phyloP scores from a whole-genome alignment of 2,113 vertebrate species.

The Boulengeromyrus knoepffleri region DNA sequence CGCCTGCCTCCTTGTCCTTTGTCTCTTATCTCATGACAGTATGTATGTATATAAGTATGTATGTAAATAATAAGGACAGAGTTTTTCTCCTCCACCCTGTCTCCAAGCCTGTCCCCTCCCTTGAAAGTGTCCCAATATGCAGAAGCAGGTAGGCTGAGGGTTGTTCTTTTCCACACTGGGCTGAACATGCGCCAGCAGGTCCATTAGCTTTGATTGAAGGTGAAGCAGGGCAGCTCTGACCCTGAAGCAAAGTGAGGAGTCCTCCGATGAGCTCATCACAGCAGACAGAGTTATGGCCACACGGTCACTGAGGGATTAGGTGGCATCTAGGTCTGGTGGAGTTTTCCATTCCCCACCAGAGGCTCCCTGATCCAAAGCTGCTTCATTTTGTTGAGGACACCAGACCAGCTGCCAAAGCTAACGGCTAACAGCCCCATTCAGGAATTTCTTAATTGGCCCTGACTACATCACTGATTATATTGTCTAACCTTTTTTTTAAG shows the following conservation, averaged over 20 bases:
- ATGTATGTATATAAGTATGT: not conserved
- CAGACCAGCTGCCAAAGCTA: not conserved
- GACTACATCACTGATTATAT: not conserved
- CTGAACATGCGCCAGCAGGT: constrained; percentile 68
- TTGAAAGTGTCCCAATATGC: not conserved
- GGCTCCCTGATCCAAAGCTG: not conserved
- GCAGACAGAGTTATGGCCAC: constrained; percentile 49
- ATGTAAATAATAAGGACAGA: not conserved
- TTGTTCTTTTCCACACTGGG: constrained; percentile 33
- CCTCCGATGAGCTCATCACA: constrained; percentile 52
- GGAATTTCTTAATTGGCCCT: not conserved
- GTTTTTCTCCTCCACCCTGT: not conserved
- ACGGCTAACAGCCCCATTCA: not conserved
- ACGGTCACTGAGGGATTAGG: not conserved
- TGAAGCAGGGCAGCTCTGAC: constrained; percentile 57
- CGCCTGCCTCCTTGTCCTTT: not conserved
- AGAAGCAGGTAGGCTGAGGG: constrained; percentile 2
- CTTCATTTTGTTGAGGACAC: not conserved
- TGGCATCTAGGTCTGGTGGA: not conserved
- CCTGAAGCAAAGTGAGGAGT: constrained; percentile 56
- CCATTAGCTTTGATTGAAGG: constrained; percentile 82
- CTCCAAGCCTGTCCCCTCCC: not conserved
- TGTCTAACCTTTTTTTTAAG: not conserved
- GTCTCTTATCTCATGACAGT: not conserved
- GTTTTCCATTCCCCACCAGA: not conserved